Evolutionary conservation across 2,888 invertebrate species (phyloP).

Genomic region (Colletes collaris): DNA sequence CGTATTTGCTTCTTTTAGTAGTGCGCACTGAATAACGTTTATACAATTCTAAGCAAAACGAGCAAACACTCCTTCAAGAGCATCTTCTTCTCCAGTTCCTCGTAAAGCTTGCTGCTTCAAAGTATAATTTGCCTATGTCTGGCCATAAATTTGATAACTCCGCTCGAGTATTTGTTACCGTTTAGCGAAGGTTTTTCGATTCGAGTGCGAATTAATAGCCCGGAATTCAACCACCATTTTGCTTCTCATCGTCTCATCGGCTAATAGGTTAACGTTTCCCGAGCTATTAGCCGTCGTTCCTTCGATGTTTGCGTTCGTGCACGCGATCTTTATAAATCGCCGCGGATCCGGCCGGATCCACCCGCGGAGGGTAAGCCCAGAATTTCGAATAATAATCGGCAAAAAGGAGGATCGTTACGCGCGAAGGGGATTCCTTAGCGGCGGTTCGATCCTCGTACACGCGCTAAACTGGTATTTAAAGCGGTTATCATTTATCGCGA

Average conservation of each 20-base stretch:
- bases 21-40: too few species aligned
- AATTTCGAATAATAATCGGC: slow-evolving; percentile 37
- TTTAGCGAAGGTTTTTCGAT: too few species aligned
- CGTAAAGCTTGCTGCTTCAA: too few species aligned
- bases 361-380: not conserved
- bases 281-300: slow-evolving; percentile 3
- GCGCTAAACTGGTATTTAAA: slow-evolving; percentile 70
- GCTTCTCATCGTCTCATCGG: slow-evolving; percentile 4
- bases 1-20: too few species aligned
- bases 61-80: too few species aligned
- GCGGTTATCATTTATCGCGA: slow-evolving; percentile 66
- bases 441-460: slow-evolving; percentile 35
- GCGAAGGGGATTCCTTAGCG: slow-evolving; percentile 38
- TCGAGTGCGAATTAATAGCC: not conserved
- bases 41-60: too few species aligned
- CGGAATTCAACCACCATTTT: slow-evolving; percentile 5
- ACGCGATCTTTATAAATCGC: slow-evolving; percentile 18
- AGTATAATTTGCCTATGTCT: too few species aligned
- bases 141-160: too few species aligned
- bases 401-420: slow-evolving; percentile 19
- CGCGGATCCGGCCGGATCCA: too few species aligned
- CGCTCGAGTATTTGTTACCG: too few species aligned
- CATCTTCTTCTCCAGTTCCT: too few species aligned
- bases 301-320: not conserved
- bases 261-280: not conserved